phyloP scores from a whole-genome alignment of 37 sponge, comb jelly and placozoan species.

The Tethya wilhelma region DNA sequence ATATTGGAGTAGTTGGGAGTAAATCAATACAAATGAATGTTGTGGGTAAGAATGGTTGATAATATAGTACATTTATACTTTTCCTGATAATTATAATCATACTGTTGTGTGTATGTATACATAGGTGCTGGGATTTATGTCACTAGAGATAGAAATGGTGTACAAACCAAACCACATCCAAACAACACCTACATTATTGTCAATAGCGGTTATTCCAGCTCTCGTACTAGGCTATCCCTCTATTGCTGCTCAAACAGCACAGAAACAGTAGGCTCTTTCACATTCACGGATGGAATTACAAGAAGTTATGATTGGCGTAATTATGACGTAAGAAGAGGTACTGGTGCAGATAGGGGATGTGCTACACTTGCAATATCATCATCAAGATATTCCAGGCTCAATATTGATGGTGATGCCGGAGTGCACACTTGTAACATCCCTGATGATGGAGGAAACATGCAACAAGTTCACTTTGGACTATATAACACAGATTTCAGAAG shows the following conservation, averaged over 20 bases:
- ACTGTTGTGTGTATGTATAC: too few species aligned
- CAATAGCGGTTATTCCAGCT: neutral
- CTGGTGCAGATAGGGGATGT: too few species aligned
- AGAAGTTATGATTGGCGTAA: neutral
- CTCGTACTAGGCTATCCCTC: neutral
- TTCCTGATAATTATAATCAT: too few species aligned
- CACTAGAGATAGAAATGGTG: neutral
- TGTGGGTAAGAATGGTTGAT: slow-evolving; percentile 4
- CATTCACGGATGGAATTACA: neutral
- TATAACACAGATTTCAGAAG: too few species aligned
- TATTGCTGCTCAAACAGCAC: slow-evolving; percentile 3
- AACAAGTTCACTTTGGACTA: neutral
- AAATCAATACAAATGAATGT: neutral
- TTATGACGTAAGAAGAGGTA: neutral
- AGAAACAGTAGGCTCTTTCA: neutral
- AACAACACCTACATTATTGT: slow-evolving; percentile 9
- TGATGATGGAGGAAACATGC: neutral
- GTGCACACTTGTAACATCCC: neutral
- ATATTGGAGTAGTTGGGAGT: neutral
- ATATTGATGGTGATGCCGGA: neutral
- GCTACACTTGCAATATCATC: neutral
- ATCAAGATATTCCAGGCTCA: neutral
- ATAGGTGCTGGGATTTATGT: slow-evolving; percentile 14
- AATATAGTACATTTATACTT: neutral
- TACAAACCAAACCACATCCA: neutral